Conservation (phyloP, 2,113 vertebrate species). For the Xiphophorus couchianus region DNA sequence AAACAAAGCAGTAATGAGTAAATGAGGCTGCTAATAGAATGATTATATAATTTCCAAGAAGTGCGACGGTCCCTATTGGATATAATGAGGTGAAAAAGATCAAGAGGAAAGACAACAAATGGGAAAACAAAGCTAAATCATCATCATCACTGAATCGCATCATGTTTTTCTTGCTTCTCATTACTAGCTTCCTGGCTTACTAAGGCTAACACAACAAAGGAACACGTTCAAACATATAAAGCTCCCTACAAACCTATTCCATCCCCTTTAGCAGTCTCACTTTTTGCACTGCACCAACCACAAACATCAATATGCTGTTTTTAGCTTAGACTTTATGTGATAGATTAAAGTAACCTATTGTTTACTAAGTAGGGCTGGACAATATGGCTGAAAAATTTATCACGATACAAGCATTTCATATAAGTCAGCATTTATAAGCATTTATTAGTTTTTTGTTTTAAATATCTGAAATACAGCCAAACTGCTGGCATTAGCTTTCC, state of each 20-base stretch:
- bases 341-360: neutral
- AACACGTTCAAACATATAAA: neutral
- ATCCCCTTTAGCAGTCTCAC: neutral
- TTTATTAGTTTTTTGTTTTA: too few relatives aligned
- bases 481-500: too few relatives aligned
- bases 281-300: neutral
- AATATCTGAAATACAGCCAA: too few relatives aligned
- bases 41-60: constrained; percentile 41
- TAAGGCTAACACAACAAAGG: constrained; percentile 13
- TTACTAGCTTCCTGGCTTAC: constrained; percentile 1
- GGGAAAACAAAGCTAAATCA: neutral
- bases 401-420: too few relatives aligned
- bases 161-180: neutral
- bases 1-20: constrained; percentile 37
- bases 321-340: neutral
- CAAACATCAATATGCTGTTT: neutral
- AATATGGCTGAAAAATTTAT: too few relatives aligned
- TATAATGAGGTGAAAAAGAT: constrained; percentile 31
- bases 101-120: constrained; percentile 17
- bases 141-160: too few relatives aligned
- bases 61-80: constrained; percentile 16
- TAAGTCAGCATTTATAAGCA: too few relatives aligned
- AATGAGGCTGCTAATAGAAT: constrained; percentile 57
- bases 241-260: too few relatives aligned
- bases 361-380: too few relatives aligned